Conservation (phyloP, 2,888 invertebrate species). For the Drosophila nr. perissopoda region DNA sequence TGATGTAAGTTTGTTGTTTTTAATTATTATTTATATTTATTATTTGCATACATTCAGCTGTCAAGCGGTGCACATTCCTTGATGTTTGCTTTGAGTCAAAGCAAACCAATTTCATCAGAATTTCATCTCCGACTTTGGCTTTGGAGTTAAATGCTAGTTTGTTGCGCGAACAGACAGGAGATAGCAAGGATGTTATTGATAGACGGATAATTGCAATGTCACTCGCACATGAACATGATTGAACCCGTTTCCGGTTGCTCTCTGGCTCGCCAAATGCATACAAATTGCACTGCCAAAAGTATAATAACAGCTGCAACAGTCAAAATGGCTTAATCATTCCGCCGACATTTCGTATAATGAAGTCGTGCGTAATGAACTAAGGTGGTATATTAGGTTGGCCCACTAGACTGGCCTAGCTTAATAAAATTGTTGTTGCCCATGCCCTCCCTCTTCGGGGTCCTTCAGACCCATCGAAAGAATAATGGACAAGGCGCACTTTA, state of each 20-base stretch:
- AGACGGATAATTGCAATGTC: conserved; percentile 39
- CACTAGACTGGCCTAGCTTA: conserved; percentile 7
- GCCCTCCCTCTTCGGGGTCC: background rate
- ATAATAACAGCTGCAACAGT: too few species aligned
- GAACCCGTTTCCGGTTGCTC: conserved; percentile 41
- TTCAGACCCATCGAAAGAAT: conserved; percentile 6
- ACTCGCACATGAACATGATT: conserved; percentile 60
- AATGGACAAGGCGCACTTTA: conserved; percentile 4
- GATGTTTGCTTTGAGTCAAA: background rate
- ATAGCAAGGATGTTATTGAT: conserved; percentile 3
- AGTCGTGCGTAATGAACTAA: conserved; percentile 25
- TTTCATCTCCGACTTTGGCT: background rate
- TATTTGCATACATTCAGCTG: background rate
- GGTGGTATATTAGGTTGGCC: background rate
- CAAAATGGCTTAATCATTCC: conserved; percentile 4
- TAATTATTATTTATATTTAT: background rate
- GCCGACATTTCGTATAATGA: conserved; percentile 13
- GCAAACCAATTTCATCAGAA: background rate
- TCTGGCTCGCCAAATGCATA: conserved; percentile 6
- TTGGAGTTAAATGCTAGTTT: background rate
- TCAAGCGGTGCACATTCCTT: background rate
- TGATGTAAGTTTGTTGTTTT: background rate
- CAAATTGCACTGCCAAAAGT: conserved; percentile 4
- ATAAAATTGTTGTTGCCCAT: conserved; percentile 11
- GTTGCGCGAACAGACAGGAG: background rate